Conservation (phyloP, 2,888 invertebrate species). For the Meloe dianella region DNA sequence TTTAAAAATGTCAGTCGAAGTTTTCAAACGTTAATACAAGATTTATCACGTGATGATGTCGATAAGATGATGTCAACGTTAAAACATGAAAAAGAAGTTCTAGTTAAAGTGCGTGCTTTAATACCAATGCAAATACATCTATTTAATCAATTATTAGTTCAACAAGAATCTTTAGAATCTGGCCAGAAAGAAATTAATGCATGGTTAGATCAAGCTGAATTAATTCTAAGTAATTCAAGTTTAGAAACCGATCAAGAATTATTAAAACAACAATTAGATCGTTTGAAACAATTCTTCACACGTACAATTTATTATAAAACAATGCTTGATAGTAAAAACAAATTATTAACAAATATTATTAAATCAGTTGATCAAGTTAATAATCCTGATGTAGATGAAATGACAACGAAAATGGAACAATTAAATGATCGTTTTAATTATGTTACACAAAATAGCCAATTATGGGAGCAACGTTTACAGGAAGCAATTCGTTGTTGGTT, state of each 20-base stretch:
- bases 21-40: conserved; percentile 89
- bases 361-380: conserved; percentile 77
- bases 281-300: conserved; percentile 86
- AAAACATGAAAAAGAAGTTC: conserved; percentile 86
- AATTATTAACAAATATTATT: conserved; percentile 86
- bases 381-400: conserved; percentile 76
- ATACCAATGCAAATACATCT: conserved; percentile 83
- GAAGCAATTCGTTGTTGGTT: conserved; percentile 85
- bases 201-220: conserved; percentile 88
- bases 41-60: conserved; percentile 88
- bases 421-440: conserved; percentile 84
- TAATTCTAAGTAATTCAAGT: conserved; percentile 66
- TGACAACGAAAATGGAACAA: conserved; percentile 74
- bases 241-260: conserved; percentile 73
- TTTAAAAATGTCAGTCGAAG: conserved; percentile 91
- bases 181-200: conserved; percentile 84
- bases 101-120: conserved; percentile 82
- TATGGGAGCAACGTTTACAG: conserved; percentile 80
- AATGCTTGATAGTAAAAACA: conserved; percentile 94
- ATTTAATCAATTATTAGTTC: conserved; percentile 82
- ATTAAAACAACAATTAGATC: conserved; percentile 77
- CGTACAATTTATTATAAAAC: conserved; percentile 90
- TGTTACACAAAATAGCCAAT: conserved; percentile 75
- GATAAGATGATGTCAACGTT: conserved; percentile 87
- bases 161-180: conserved; percentile 87